These are phyloP conservation scores for Folsomia candida DNA, from an alignment of 2,888 invertebrate genomes.

Conservation along the genomic window DNA sequence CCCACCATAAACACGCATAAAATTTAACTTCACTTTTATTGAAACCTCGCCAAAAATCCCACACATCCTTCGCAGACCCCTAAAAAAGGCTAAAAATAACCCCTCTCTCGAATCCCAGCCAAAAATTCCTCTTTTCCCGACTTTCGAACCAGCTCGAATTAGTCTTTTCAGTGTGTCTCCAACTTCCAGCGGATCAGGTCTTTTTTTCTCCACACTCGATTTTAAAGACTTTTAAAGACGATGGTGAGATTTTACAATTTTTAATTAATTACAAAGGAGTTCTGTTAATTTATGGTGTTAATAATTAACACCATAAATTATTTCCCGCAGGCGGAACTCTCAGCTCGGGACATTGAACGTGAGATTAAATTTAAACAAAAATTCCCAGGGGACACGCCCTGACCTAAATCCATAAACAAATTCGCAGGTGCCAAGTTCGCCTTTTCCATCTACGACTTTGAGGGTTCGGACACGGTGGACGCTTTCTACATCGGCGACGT, in stretches of 20 bases:
- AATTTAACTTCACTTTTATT: too few relatives aligned
- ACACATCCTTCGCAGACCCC: neutral
- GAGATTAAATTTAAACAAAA: conserved; percentile 9
- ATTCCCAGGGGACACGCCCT: conserved; percentile 68
- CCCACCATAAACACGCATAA: too few relatives aligned
- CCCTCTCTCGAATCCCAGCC: too few relatives aligned
- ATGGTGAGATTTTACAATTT: conserved; percentile 16
- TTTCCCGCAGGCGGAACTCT: conserved; percentile 29
- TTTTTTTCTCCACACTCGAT: conserved; percentile 17
- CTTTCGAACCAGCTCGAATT: too few relatives aligned
- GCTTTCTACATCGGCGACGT: conserved; percentile 90
- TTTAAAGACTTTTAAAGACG: neutral
- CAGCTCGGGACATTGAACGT: conserved; percentile 39
- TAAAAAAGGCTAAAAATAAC: neutral
- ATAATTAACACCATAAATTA: too few relatives aligned
- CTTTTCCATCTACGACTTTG: too few relatives aligned
- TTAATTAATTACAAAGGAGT: neutral
- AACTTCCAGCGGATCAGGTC: neutral
- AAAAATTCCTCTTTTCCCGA: neutral
- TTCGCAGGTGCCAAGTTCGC: conserved; percentile 93
- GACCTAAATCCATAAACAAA: too few relatives aligned
- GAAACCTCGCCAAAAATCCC: neutral
- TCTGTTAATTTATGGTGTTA: conserved; percentile 6
- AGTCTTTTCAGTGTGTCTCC: neutral
- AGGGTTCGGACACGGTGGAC: conserved; percentile 86